Base-by-base conservation (phyloP, 2,797 vertebrate species). In the Allobates femoralis region DNA sequence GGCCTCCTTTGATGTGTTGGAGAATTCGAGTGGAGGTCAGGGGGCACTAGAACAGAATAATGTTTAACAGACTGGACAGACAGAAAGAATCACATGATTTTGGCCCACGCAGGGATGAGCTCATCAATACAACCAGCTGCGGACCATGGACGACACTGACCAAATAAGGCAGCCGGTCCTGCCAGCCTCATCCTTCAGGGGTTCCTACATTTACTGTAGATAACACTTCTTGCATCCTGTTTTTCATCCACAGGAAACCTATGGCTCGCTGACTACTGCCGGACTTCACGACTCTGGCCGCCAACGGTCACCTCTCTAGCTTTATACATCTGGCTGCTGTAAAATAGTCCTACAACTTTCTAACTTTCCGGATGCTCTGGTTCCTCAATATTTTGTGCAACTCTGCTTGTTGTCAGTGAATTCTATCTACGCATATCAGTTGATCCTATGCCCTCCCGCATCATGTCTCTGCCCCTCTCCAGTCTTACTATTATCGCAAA, bases 111-210 rank as follows among this genome's bases (percentile, higher is more conserved):
- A 93, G 90, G 90, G 89, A 86, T 92, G 92, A 95, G 91, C 92
- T 95, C 92, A 92, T 91, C 92, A 89, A 85, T 85, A 90, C 90
- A 90, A 92, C 94, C 94, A 94, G 92, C 94, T 95, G 94, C 90
- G 91, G 92, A 91, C 92, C 92, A 89, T 84, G 91, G 92, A 92
- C 93, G 94, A 91, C 92, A 92, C 91, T 95, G 91, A 93, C 96
- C 96, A 96, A 95, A 96, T 94, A 96, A 96, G 95, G 96, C 85
- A 93, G 92, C 91, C 90, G 26, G 71, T 89, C 96, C 67, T 91
- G 92, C 91, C 92, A 94, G 91, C 95, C 94, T 94, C 93, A 92
- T 96, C 95, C 94, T 91, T 90, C 89, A 5, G 87, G 90, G 56
- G 84, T 93, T 91, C 92, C 91, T 90, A 80, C 89, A 90, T 85